Conservation (phyloP, 2,888 invertebrate genomes). For the Drosophila niveifrons region DNA sequence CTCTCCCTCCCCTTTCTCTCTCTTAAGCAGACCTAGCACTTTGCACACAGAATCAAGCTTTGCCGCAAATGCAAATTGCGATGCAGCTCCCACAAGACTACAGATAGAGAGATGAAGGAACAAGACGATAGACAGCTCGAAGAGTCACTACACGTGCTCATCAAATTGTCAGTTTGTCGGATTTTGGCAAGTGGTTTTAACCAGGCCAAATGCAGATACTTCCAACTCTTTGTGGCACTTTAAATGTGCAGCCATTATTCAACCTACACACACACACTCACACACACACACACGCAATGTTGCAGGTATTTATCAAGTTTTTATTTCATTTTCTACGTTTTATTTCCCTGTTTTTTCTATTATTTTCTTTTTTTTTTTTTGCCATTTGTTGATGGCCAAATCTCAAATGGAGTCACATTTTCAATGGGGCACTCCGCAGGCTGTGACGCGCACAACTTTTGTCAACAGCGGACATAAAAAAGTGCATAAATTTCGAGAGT, state of each 20-base stretch:
- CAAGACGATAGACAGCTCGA: slow-evolving; percentile 4
- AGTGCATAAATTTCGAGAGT: background rate
- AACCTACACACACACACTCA: slow-evolving; percentile 24
- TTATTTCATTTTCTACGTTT: background rate
- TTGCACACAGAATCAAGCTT: slow-evolving; percentile 32
- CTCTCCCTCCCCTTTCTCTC: slow-evolving; percentile 10
- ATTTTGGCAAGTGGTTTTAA: slow-evolving; percentile 35
- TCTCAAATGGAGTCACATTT: slow-evolving; percentile 80
- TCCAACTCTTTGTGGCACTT: slow-evolving; percentile 46
- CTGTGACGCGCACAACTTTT: slow-evolving; percentile 24
- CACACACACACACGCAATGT: slow-evolving; percentile 24
- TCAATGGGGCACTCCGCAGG: slow-evolving; percentile 51
- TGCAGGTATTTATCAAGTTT: slow-evolving; percentile 47
- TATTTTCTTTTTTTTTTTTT: slow-evolving; percentile 22
- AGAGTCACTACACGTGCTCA: slow-evolving; percentile 43
- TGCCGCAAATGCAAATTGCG: slow-evolving; percentile 52
- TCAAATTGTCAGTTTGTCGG: slow-evolving; percentile 42
- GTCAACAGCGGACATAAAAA: slow-evolving; percentile 16
- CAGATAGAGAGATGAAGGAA: background rate
- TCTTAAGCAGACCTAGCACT: slow-evolving; percentile 10
- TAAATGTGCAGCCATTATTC: slow-evolving; percentile 49
- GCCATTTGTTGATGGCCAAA: slow-evolving; percentile 52
- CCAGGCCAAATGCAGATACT: slow-evolving; percentile 35
- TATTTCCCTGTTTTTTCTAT: slow-evolving; percentile 1
- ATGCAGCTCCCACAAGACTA: slow-evolving; percentile 17